These are phyloP conservation scores for Trichechus manatus DNA, from an alignment of 2,113 vertebrate genomes.

Conservation along the genomic window DNA sequence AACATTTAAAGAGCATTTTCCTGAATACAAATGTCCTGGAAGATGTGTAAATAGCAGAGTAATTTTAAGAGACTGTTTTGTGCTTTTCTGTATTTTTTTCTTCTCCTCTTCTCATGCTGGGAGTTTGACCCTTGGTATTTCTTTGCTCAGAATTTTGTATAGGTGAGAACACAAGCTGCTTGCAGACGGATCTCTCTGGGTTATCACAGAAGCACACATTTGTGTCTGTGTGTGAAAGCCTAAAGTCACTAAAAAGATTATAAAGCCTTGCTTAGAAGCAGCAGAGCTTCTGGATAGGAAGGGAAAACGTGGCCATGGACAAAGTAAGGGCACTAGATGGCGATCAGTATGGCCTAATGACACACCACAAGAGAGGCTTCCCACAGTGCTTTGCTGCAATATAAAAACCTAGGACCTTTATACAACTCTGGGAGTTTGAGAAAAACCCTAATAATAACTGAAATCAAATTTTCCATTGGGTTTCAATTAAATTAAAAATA, in stretches of 20 bases:
- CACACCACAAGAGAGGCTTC: not conserved
- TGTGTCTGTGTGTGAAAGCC: not conserved
- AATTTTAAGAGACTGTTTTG: not conserved
- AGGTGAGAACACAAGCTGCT: not conserved
- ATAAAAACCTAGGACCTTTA: not conserved
- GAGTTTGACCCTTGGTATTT: not conserved
- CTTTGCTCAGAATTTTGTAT: not conserved
- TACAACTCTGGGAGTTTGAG: not conserved
- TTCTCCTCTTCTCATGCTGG: not conserved
- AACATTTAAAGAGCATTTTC: not conserved
- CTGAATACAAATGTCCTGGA: not conserved
- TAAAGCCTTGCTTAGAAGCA: not conserved
- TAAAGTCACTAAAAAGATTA: not conserved
- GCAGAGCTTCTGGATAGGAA: not conserved
- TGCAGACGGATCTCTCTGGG: not conserved
- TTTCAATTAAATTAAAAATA: conserved; percentile 36
- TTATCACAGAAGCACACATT: not conserved
- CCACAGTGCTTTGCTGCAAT: not conserved
- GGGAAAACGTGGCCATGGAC: not conserved
- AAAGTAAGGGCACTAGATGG: not conserved
- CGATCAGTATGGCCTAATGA: not conserved
- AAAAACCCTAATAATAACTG: not conserved
- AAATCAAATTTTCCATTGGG: not conserved
- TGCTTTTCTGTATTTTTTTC: not conserved
- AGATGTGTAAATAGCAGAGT: not conserved